Evolutionary conservation across 2,888 invertebrate species (phyloP).

Genomic region (Cyrtodaria siliqua): DNA sequence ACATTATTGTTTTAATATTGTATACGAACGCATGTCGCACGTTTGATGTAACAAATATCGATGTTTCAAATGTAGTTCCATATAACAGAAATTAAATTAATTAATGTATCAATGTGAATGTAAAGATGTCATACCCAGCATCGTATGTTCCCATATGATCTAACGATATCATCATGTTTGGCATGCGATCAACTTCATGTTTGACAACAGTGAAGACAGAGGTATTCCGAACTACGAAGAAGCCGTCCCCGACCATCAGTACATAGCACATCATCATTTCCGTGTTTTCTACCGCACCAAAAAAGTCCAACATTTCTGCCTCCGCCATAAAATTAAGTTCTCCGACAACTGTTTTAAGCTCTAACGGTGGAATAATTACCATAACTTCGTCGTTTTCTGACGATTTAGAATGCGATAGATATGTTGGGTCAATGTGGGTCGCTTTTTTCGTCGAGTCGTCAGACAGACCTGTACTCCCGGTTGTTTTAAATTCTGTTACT

Average conservation of each 20-base stretch:
- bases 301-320: slow-evolving; percentile 23
- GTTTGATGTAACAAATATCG: too few relatives aligned
- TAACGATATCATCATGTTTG: neutral
- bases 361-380: slow-evolving; percentile 7
- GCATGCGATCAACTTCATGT: neutral
- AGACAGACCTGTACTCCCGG: neutral
- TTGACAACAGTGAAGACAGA: slow-evolving; percentile 5
- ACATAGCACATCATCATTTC: slow-evolving; percentile 17
- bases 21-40: too few relatives aligned
- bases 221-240: slow-evolving; percentile 21
- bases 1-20: too few relatives aligned
- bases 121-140: too few relatives aligned
- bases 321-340: slow-evolving; percentile 18
- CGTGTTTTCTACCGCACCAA: neutral
- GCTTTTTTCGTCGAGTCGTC: slow-evolving; percentile 6
- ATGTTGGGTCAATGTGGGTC: neutral
- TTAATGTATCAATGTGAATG: too few relatives aligned
- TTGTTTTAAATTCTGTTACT: neutral
- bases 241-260: slow-evolving; percentile 12
- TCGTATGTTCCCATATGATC: neutral
- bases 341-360: neutral
- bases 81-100: too few relatives aligned
- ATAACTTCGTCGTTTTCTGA: slow-evolving; percentile 19
- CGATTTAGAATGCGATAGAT: slow-evolving; percentile 10
- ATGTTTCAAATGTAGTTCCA: too few relatives aligned